Evolutionary conservation across 2,797 vertebrate species (phyloP).

Genomic region (Bradypodion pumilum): DNA sequence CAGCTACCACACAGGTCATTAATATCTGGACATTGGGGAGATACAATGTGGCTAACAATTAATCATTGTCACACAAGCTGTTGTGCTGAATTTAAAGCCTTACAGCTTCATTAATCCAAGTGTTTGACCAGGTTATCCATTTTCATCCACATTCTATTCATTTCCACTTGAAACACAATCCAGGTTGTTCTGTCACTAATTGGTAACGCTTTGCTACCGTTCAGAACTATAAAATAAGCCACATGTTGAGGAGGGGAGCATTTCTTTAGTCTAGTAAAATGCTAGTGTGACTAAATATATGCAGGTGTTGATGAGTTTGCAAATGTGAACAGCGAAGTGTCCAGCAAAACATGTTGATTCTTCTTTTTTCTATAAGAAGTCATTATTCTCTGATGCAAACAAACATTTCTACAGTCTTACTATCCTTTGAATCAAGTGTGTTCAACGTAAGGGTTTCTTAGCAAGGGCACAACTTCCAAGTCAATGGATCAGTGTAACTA

Average conservation of each 20-base stretch:
- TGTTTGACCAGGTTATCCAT: not conserved
- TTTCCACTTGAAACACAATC: conserved; percentile 50
- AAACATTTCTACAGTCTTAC: not conserved
- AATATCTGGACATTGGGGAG: not conserved
- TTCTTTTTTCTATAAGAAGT: not conserved
- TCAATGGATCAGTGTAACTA: not conserved
- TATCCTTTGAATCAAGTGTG: not conserved
- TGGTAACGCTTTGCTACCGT: conserved; percentile 51
- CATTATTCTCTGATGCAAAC: not conserved
- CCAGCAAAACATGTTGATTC: not conserved
- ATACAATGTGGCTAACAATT: not conserved
- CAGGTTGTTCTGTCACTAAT: conserved; percentile 42
- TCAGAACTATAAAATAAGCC: conserved; percentile 36
- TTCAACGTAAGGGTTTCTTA: not conserved
- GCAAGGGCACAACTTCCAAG: not conserved
- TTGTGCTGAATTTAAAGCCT: not conserved
- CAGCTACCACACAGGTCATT: not conserved
- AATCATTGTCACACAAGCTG: conserved; percentile 17
- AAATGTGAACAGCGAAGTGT: not conserved
- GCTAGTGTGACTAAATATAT: conserved; percentile 22
- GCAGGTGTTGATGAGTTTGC: conserved; percentile 23
- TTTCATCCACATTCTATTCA: conserved; percentile 20
- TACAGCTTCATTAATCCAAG: not conserved
- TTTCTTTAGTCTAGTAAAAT: conserved; percentile 43
- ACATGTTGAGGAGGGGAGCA: conserved; percentile 18